Percentiles rank a stretch among this genome's conserved stretches.
These are phyloP conservation scores for Macroteleia sp. DNA, from an alignment of 2,888 invertebrate species.

Conservation along the genomic window DNA sequence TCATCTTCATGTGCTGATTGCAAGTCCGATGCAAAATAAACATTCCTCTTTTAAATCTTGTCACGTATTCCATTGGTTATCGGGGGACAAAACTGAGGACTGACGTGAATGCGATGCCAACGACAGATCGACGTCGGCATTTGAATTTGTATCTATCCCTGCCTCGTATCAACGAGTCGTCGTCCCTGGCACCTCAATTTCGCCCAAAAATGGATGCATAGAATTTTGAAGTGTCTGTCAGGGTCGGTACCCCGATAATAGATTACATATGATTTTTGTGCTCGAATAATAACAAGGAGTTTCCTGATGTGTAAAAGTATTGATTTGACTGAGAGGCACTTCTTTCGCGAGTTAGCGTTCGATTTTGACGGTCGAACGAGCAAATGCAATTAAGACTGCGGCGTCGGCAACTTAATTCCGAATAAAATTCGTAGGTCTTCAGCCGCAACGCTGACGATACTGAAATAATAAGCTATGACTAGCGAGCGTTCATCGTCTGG, in stretches of 20 bases:
- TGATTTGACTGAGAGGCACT: slow-evolving; percentile 22
- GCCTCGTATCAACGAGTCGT: too few relatives aligned
- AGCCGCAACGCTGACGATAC: background rate
- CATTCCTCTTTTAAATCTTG: too few relatives aligned
- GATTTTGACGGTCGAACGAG: slow-evolving; percentile 12
- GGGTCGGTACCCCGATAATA: slow-evolving; percentile 3
- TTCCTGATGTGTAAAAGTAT: slow-evolving; percentile 19
- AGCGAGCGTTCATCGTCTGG: too few relatives aligned
- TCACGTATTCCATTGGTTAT: slow-evolving; percentile 56
- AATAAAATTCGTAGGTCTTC: slow-evolving; percentile 14
- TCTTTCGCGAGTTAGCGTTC: slow-evolving; percentile 1
- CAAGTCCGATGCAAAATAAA: slow-evolving; percentile 31
- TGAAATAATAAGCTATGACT: too few relatives aligned
- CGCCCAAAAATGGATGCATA: background rate
- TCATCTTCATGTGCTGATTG: slow-evolving; percentile 25
- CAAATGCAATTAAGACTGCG: slow-evolving; percentile 34
- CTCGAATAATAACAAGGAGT: background rate
- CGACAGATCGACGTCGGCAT: slow-evolving; percentile 45
- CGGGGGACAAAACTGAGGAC: slow-evolving; percentile 28
- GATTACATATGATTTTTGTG: slow-evolving; percentile 9
- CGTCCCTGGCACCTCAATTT: too few relatives aligned
- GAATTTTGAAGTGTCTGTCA: background rate
- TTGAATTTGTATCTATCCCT: slow-evolving; percentile 42
- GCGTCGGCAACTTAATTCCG: background rate
- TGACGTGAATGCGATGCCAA: slow-evolving; percentile 32